Conservation (phyloP, 2,888 invertebrate genomes). For the Didymodactylos carnosus region DNA sequence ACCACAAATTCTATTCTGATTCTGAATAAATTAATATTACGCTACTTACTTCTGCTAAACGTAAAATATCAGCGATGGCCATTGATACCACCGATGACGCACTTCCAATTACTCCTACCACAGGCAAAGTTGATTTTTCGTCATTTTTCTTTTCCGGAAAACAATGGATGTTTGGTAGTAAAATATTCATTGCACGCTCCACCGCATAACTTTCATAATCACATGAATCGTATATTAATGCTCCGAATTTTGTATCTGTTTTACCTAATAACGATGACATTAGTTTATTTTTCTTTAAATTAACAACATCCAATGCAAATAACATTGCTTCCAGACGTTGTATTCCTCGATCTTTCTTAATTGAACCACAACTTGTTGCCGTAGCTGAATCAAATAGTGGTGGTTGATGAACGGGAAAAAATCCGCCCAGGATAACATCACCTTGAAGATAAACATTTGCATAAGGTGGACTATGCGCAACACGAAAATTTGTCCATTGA, state of each 20-base stretch:
- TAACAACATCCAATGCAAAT: constrained; percentile 42
- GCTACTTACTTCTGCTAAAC: constrained; percentile 47
- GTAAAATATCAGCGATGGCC: constrained; percentile 57
- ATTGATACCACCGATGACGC: constrained; percentile 56
- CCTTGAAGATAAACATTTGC: constrained; percentile 20
- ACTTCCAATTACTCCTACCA: constrained; percentile 57
- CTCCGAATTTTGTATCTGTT: constrained; percentile 38
- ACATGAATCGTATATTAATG: constrained; percentile 42
- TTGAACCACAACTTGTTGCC: constrained; percentile 29
- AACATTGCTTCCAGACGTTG: constrained; percentile 45
- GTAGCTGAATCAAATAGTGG: not conserved
- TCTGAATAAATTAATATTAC: too few species aligned
- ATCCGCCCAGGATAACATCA: constrained; percentile 41
- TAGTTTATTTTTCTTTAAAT: constrained; percentile 35
- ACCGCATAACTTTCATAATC: constrained; percentile 42
- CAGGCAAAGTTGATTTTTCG: not conserved
- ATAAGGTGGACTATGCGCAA: not conserved
- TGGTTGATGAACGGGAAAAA: constrained; percentile 41
- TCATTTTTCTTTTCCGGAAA: constrained; percentile 27
- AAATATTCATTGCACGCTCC: constrained; percentile 40
- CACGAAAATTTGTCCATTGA: not conserved
- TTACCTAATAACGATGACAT: constrained; percentile 24
- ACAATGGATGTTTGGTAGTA: constrained; percentile 33
- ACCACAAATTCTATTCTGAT: too few species aligned
- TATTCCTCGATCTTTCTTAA: constrained; percentile 35